A percentile compares a stretch with the other conserved stretches of the same genome.
phyloP scores from a whole-genome alignment of 2,797 vertebrate species.

The Phaenicophaeus curvirostris region DNA sequence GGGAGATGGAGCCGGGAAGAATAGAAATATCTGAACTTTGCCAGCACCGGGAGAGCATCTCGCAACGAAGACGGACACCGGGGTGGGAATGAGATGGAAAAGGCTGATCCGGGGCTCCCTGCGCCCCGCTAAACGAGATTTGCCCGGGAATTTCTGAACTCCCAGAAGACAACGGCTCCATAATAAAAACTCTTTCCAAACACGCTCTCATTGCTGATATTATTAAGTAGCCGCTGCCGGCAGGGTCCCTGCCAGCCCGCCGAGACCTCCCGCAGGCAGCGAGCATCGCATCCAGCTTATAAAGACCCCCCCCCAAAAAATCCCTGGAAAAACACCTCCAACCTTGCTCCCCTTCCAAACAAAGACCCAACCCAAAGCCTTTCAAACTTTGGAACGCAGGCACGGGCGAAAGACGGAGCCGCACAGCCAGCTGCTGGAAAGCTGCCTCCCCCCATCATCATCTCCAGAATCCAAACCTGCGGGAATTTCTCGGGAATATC shows the following conservation, averaged over 20 bases:
- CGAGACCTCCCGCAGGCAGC: neutral
- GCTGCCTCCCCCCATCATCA: neutral
- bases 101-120: neutral
- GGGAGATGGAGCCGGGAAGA: neutral
- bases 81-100: neutral
- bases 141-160: slow-evolving; percentile 7
- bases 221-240: neutral
- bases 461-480: slow-evolving; percentile 35
- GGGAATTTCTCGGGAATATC: neutral
- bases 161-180: neutral
- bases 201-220: neutral
- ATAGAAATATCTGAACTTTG: slow-evolving; percentile 22
- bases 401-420: neutral
- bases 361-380: neutral
- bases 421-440: too few species aligned
- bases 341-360: neutral
- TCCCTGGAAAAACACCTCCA: neutral
- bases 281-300: neutral
- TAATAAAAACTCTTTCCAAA: neutral
- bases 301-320: neutral
- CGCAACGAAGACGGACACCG: neutral
- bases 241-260: neutral
- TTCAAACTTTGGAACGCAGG: neutral
- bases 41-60: slow-evolving; percentile 6
- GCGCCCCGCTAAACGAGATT: neutral